Conservation (phyloP, 2,113 vertebrate genomes). For the Anas platyrhynchos region DNA sequence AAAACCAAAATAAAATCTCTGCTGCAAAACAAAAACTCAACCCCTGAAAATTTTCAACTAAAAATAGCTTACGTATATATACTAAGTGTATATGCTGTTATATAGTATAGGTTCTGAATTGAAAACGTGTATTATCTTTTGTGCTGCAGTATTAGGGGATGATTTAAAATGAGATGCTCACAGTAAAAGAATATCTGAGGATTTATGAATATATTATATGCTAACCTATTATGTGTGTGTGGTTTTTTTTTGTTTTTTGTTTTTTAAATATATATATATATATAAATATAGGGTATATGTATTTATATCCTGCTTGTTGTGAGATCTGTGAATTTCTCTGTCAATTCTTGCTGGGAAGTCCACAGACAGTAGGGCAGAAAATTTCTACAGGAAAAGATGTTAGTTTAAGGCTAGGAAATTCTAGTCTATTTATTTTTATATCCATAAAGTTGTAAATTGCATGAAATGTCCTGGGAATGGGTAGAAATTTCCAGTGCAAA, state of each 20-base stretch:
- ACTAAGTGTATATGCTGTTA: not conserved
- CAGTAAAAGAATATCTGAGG: not conserved
- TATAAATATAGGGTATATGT: not conserved
- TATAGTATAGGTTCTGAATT: not conserved
- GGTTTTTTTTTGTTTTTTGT: no score
- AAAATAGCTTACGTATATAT: not conserved
- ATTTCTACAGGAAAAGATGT: not conserved
- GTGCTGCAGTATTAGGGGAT: not conserved
- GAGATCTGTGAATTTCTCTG: not conserved
- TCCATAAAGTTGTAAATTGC: not conserved
- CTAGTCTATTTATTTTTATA: not conserved
- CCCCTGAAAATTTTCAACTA: not conserved
- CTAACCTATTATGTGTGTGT: not conserved
- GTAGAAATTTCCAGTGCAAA: not conserved
- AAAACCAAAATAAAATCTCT: not conserved
- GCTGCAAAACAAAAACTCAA: not conserved
- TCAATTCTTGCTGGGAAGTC: not conserved
- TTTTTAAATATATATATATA: rapidly evolving
- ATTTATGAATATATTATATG: not conserved
- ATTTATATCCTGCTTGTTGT: not conserved
- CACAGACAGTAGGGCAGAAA: not conserved
- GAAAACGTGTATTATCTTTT: not conserved
- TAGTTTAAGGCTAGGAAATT: not conserved
- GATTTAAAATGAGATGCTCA: not conserved
- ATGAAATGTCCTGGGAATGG: not conserved